Evolutionary conservation across 2,797 vertebrate genomes (phyloP), one percentile per base, ranked within the genome.

Genomic region (Oryzias dopingdopingensis): DNA sequence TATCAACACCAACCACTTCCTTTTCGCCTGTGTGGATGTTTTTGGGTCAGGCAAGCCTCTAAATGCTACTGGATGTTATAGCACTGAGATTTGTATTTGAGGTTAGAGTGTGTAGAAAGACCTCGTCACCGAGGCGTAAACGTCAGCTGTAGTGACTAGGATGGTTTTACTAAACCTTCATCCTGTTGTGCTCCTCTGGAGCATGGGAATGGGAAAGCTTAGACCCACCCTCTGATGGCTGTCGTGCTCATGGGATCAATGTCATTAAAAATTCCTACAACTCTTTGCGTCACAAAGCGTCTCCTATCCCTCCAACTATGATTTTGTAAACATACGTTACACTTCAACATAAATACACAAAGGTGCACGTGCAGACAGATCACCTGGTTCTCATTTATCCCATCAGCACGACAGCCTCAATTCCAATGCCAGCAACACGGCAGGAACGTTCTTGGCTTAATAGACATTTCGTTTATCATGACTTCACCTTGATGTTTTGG

Each of bases 81-180:
- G 67, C 76, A 82, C 76, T 76, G 81, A 84, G 49, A 65, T 82
- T 72, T 88, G 80, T 85, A 82, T 86, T 85, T 88, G 81, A 83
- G 88, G 77, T 85, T 79, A 74, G 64, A 62, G 64, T 40, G 52
- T 37, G 42, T 45, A 24, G 51, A 43, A 49, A 45, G 22, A 24
- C 46, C 22, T 18, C 29, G 45, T 58, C 75, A 37, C 42, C 56
- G 49, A 50, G 40, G 17, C 26, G 18, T 49, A 42, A 50, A 41
- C 18, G 49, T 57, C 57, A 1, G 52, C 26, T 17, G 67, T 59
- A 4, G 48, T 59, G 71, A 60, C 56, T 49, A 70, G 52, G 61
- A 51, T 51, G 65, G 56, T 56, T 73, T 58, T 67, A 60, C 22
- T 49, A 56, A 55, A 54, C 52, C 62, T 45, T 58, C 18, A 0